Evolutionary conservation across 2,888 invertebrate genomes (phyloP).

Genomic region (Leucoptera coffeella): DNA sequence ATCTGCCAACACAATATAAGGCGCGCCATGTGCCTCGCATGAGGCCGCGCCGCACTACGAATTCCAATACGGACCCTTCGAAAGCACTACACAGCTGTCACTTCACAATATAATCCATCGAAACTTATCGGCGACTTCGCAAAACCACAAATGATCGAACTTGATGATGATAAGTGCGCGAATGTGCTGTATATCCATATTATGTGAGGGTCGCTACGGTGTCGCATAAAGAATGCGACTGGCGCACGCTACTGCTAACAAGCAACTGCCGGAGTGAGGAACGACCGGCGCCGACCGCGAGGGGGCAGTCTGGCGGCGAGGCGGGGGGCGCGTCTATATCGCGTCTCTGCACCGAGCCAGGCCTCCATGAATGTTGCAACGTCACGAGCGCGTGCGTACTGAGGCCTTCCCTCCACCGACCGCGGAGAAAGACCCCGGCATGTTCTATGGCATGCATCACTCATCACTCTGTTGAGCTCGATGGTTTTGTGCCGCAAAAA

Average conservation of each 20-base stretch:
- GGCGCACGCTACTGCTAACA: conserved; percentile 45
- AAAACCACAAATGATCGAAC: conserved; percentile 46
- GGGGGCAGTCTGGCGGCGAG: conserved; percentile 9
- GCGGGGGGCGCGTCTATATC: conserved; percentile 25
- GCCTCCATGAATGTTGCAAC: conserved; percentile 37
- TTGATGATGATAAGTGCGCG: conserved; percentile 42
- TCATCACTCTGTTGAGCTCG: too few relatives aligned
- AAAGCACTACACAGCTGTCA: conserved; percentile 20
- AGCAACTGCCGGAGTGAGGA: conserved; percentile 27
- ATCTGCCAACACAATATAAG: conserved; percentile 37
- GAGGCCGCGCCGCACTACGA: conserved; percentile 44
- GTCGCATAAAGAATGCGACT: conserved; percentile 46
- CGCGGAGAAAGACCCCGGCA: conserved; percentile 13
- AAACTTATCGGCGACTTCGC: conserved; percentile 44
- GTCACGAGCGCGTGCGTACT: conserved; percentile 36
- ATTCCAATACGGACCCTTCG: conserved; percentile 48
- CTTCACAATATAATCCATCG: conserved; percentile 54
- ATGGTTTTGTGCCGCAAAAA: too few relatives aligned
- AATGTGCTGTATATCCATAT: conserved; percentile 49
- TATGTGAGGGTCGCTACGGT: conserved; percentile 27
- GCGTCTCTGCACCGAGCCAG: conserved; percentile 18
- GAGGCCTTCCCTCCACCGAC: conserved; percentile 10
- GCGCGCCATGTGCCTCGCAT: conserved; percentile 47
- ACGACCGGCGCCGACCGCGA: conserved; percentile 11
- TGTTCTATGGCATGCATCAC: too few relatives aligned